A percentile compares a stretch with the other conserved stretches of the same genome.
Evolutionary conservation across 1,140 invertebrate species (phyloP).

Genomic region (Diorhabda elongata): DNA sequence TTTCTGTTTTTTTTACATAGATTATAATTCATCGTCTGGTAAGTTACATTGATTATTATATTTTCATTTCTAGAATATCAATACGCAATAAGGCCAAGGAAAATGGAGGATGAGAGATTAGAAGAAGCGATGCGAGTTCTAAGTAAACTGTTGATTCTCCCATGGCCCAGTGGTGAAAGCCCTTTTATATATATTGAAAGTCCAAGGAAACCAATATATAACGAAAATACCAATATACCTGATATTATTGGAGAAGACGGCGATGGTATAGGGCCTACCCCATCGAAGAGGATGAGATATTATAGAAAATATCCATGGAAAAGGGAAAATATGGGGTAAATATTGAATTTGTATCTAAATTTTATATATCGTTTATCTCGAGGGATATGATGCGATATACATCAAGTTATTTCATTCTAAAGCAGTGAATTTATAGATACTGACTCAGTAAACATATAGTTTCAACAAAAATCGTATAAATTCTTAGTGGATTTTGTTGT

Average conservation of each 20-base stretch:
- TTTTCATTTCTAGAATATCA: neutral
- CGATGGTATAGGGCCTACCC: conserved; percentile 13
- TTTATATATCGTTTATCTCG: no score
- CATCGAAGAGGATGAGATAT: conserved; percentile 53
- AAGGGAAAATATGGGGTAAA: conserved; percentile 50
- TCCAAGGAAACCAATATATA: conserved; percentile 21
- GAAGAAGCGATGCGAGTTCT: conserved; percentile 31
- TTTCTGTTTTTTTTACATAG: no score
- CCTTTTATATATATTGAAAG: conserved; percentile 51
- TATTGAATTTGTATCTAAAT: no score
- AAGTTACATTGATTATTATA: no score
- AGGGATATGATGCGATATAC: no score
- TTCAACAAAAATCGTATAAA: no score
- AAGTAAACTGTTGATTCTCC: conserved; percentile 33
- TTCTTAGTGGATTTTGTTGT: no score
- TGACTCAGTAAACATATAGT: no score
- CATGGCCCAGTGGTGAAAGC: conserved; percentile 38
- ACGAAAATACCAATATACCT: conserved; percentile 14
- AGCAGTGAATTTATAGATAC: no score
- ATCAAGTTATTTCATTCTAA: no score
- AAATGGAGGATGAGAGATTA: conserved; percentile 21
- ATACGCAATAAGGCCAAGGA: neutral
- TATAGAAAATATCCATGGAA: conserved; percentile 61
- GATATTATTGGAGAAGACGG: conserved; percentile 19
- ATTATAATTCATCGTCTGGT: no score